Conservation (phyloP, 2,113 vertebrate species). For the Maylandia zebra region DNA sequence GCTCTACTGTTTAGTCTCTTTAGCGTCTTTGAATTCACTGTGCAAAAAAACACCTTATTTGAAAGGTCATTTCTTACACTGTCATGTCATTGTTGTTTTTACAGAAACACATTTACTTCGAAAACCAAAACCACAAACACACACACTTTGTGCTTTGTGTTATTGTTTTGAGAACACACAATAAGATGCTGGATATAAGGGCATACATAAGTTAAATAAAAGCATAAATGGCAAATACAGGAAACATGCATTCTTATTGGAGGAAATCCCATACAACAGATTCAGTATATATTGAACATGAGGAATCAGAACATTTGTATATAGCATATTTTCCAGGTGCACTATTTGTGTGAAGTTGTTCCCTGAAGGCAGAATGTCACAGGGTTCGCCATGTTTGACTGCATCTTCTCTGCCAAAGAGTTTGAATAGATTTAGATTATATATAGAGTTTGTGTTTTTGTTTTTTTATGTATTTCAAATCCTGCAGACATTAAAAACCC, state of each 20-base stretch:
- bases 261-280: not conserved
- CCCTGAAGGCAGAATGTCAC: not conserved
- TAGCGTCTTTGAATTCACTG: not conserved
- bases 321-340: slow-evolving; percentile 20
- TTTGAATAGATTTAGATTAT: not conserved
- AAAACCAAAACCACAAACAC: not conserved
- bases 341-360: not conserved
- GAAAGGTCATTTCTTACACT: slow-evolving; percentile 12
- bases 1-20: slow-evolving; percentile 8
- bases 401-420: not conserved
- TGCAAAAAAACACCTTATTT: not conserved
- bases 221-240: not conserved
- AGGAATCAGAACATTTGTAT: not conserved
- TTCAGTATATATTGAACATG: not conserved
- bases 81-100: slow-evolving; percentile 13
- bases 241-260: not conserved
- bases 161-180: not conserved
- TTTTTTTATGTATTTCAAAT: not conserved
- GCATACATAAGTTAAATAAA: not conserved
- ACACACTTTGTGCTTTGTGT: not conserved
- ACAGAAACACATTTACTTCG: not conserved
- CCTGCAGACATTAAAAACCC: not conserved
- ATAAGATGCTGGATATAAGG: not conserved
- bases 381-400: not conserved
- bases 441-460: not conserved